Percentiles rank a stretch among this genome's conserved stretches.
Conservation (phyloP, 2,888 invertebrate species). For the Sarcophaga carnaria region DNA sequence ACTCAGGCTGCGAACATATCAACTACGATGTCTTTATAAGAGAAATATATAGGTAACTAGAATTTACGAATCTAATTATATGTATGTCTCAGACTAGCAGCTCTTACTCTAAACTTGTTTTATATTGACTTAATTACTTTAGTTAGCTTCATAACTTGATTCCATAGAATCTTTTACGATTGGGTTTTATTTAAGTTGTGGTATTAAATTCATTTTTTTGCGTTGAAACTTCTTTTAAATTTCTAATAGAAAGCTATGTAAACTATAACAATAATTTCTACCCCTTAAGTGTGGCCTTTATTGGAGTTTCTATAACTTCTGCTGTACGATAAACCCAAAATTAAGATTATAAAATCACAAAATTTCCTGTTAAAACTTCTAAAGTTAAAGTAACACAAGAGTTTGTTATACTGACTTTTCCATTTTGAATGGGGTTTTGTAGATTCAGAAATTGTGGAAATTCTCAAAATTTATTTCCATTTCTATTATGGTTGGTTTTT, state of each 20-base stretch:
- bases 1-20: no score
- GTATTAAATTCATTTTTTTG: no score
- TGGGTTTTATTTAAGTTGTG: no score
- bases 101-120: no score
- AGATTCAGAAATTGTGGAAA: no score
- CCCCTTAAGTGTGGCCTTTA: not conserved
- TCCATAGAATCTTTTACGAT: no score
- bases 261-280: not conserved
- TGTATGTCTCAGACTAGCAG: no score
- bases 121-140: no score
- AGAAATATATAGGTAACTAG: no score
- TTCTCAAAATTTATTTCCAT: slow-evolving; percentile 57
- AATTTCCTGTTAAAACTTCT: slow-evolving; percentile 51
- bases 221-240: not conserved
- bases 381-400: slow-evolving; percentile 13
- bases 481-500: slow-evolving; percentile 14
- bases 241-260: not conserved
- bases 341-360: slow-evolving; percentile 49
- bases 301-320: not conserved
- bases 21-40: no score
- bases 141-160: no score
- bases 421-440: not conserved
- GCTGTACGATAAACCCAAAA: slow-evolving; percentile 2
- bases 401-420: not conserved
- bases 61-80: no score